These are phyloP conservation scores for Megaptera novaeangliae DNA, from an alignment of 2,113 vertebrate species.

Conservation along the genomic window DNA sequence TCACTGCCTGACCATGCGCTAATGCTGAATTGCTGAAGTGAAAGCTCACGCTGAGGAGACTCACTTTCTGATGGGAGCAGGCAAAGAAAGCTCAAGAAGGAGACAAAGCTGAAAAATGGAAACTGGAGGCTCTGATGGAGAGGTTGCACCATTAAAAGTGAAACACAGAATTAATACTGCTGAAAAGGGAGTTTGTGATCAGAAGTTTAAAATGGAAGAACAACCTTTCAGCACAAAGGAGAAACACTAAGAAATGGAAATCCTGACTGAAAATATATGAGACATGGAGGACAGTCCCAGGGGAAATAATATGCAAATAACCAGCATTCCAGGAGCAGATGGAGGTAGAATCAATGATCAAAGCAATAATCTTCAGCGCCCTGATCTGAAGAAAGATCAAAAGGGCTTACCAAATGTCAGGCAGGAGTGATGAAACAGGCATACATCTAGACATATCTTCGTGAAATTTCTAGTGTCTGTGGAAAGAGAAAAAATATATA, in stretches of 20 bases:
- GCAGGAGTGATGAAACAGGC: background rate
- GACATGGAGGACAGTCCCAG: background rate
- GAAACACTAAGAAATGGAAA: constrained; percentile 5
- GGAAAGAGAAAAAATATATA: background rate
- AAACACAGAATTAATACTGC: background rate
- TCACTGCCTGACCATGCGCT: background rate
- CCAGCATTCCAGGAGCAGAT: background rate
- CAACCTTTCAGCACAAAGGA: background rate
- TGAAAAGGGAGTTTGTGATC: background rate
- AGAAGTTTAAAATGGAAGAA: constrained; percentile 16
- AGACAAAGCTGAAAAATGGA: background rate
- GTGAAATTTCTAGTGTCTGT: background rate
- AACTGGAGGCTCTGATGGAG: background rate
- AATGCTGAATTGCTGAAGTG: background rate
- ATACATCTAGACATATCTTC: background rate
- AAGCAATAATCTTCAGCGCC: background rate
- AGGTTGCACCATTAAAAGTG: background rate
- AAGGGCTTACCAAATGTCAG: background rate
- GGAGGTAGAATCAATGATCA: constrained; percentile 6
- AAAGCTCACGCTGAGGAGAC: background rate
- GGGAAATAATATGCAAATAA: constrained; percentile 21
- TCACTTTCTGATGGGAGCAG: background rate
- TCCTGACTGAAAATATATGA: background rate
- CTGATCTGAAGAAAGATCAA: constrained; percentile 34
- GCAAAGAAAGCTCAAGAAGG: background rate